Base-by-base conservation (phyloP, 2,113 vertebrate genomes). In the Ailurus styani region DNA sequence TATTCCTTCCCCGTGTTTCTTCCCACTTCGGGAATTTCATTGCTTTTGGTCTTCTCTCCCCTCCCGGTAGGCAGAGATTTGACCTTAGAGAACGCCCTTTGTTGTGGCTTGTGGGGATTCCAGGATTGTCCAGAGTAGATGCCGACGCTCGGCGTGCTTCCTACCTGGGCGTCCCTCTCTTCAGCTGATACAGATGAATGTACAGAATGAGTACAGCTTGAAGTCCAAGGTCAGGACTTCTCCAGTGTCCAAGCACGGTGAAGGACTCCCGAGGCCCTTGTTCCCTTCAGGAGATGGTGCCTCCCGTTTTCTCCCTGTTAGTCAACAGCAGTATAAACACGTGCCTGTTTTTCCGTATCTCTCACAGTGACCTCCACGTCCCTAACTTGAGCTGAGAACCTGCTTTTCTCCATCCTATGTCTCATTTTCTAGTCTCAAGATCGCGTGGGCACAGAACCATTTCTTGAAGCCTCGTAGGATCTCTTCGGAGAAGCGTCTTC, bases 231-330 rank as follows among this genome's bases (percentile, higher is more conserved):
- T 54, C 31, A 14, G 81, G 27, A 18, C 47, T n/a, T 45, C 12
- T n/a, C 23, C 62, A 34, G 50, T 6, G 13, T 0, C 1, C 12
- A 4, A 47, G 20, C 17, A 1, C 1, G 0, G 34, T 37, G 47
- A 47, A 54, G 73, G 57, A 34, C 45, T 60, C 57, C n/a, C 21
- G 47, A 68, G 66, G 66, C 13, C 11, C 14, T 4, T 3, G 34
- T 29, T 66, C 11, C 31, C 50, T n/a, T 45, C 47, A 8, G 18
- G 29, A 50, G 34, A 37, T 57, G 20, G 52, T 6, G 5, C 31
- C 42, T 57, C 25, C 52, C 25, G 4, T 21, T 85, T 81, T 79
- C 15, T 79, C 3, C 34, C 34, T 3, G 2, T 34, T 17, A 89
- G 60, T 37, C 83, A 60, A 20, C 1, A 25, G 4, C 1, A 23